Base-by-base conservation (phyloP, 2,888 invertebrate species). In the Pristionchus mayeri region DNA sequence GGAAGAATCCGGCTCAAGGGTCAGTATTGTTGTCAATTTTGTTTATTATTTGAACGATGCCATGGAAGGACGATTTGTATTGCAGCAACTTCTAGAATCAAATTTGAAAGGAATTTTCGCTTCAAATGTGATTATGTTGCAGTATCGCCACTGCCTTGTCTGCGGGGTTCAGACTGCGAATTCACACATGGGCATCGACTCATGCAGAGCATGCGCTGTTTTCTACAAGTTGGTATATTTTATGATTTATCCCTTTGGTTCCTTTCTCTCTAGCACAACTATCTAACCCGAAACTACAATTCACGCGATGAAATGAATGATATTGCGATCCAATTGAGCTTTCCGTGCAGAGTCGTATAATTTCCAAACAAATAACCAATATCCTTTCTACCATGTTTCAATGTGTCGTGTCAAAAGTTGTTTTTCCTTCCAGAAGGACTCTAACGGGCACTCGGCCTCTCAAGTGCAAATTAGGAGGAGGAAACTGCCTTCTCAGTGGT, bases 171-270 rank as follows among this genome's bases (percentile, higher is more conserved):
- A 71, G 18, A 71, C 71, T 6, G 71, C 71, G n/a, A 71, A 71
- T 24, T 71, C 71, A 11, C 71, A 71, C 44, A 71, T 71, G 71
- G 71, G 71, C 37, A 71, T 71, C n/a, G 71, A 71, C 71, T 71
- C 71, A 9, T 71, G 71, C 44, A 40, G 71, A 40, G 71, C 71
- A n/a, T 71, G 71, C 21, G 71, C 71, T 0, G 71, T 71, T 3
- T 71, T 71, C 71, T 71, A 71, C 40, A 71, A 71, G 71, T 71
- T 37, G 30, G 71, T 18, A 4, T n/a, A n/a, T n/a, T n/a, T n/a
- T n/a, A 37, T 3, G 21, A 44, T 44, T 44, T 13, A 44, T 6
- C 44, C 44, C 44, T 44, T 13, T 44, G 6, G 44, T 13, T 44
- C 44, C 7, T 44, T 44, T 71, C 37, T n/a, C n/a, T n/a, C n/a